phyloP scores from a whole-genome alignment of 2,113 vertebrate species.

The Hippocampus comes region DNA sequence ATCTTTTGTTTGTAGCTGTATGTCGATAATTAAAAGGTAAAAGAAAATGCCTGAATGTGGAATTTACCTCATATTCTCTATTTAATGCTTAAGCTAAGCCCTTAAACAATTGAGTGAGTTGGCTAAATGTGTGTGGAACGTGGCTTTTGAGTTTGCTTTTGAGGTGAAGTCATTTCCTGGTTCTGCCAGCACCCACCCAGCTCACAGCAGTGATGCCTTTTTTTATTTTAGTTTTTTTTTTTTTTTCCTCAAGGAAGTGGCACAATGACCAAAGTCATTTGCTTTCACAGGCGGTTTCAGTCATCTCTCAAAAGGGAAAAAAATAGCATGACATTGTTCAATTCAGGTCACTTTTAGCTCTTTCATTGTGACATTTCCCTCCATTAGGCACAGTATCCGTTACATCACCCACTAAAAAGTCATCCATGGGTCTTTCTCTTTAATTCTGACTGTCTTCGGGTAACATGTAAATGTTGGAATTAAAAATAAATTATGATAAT shows the following conservation, averaged over 20 bases:
- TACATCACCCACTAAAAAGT: not conserved
- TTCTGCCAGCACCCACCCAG: conserved; percentile 43
- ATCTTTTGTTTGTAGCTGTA: too few species aligned
- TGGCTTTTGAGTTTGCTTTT: conserved; percentile 47
- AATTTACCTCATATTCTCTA: conserved; percentile 48
- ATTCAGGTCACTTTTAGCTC: not conserved
- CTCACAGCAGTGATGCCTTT: conserved; percentile 38
- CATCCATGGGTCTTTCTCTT: not conserved
- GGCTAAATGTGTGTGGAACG: conserved; percentile 16
- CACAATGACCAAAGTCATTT: conserved; percentile 62
- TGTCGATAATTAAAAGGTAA: too few species aligned
- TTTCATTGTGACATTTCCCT: not conserved
- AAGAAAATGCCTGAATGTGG: not conserved
- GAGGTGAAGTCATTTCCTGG: conserved; percentile 72
- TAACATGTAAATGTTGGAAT: not conserved
- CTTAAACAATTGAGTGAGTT: not conserved
- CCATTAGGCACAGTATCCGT: not conserved
- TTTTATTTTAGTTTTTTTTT: too few species aligned
- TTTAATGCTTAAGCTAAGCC: conserved; percentile 7
- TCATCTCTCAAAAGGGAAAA: not conserved
- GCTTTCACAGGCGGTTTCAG: conserved; percentile 5
- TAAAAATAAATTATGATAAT: not conserved
- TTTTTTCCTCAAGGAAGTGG: conserved; percentile 61
- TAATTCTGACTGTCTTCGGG: not conserved
- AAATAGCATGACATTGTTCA: not conserved